Evolutionary conservation across 2,888 invertebrate genomes (phyloP), one percentile per base, ranked within the genome.

Genomic region (Emmelina monodactyla): DNA sequence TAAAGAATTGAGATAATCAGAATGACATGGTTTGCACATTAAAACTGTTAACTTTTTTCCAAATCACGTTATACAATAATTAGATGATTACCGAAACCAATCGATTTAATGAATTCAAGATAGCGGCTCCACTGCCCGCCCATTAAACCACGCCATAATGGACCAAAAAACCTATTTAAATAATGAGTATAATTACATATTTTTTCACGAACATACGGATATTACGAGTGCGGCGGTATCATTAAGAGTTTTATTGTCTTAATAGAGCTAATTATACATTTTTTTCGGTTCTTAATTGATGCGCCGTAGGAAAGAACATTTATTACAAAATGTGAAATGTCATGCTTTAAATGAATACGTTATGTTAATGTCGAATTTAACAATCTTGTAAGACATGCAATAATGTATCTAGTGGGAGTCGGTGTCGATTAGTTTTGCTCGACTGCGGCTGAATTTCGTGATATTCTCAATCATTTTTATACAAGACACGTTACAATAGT

Each of bases 191-290:
- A 78, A 76, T 78, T 78, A 78, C 68, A 73, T 67, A 67, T 72
- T 75, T 71, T 76, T 75, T 76, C 72, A 75, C 70, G 62, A 73
- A 69, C 67, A 58, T 67, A 75, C 72, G 69, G 69, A 71, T 67
- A 71, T 72, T 70, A 73, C 71, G 63, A 55, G 63, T 72, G 73
- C 70, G 71, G 75, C 72, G 69, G 76, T 72, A 73, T 79, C 78
- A 78, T 79, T 76, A 79, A 75, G 72, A 73, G 59, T 75, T 79
- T 79, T 79, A 79, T 78, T 78, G 78, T 79, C 73, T 79, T 78
- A 76, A 79, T 78, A 75, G 71, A 72, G 58, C 73, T 79, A 76
- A 79, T 79, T 79, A 78, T 73, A 75, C 63, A 73, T 78, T 78
- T 78, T 75, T 79, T 76, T 76, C 73, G 78, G 73, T 57, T 61